Conservation (phyloP, 2,797 vertebrate genomes). For the Anguilla megastoma region DNA sequence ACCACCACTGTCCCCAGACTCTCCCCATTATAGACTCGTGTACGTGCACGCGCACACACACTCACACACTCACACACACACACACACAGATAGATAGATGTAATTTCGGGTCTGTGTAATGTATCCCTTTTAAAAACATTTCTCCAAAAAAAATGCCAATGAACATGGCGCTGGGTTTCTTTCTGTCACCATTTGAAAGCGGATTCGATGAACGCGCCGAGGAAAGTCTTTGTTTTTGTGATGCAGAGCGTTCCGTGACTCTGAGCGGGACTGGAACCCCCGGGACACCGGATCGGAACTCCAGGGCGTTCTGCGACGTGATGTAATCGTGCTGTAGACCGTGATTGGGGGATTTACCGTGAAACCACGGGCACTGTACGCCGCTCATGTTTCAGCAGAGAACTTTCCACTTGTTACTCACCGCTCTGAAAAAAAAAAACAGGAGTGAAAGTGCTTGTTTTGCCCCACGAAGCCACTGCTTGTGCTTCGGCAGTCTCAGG, state of each 20-base stretch:
- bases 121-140: background rate
- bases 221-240: background rate
- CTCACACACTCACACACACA: conserved; percentile 42
- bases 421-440: background rate
- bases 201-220: background rate
- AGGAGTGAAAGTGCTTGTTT: background rate
- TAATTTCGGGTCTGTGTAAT: background rate
- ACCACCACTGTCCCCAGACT: conserved; percentile 45
- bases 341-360: background rate
- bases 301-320: conserved; percentile 9
- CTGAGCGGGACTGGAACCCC: background rate
- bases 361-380: background rate
- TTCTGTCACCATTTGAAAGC: background rate
- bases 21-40: conserved; percentile 51
- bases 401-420: background rate
- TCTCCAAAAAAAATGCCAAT: conserved; percentile 46
- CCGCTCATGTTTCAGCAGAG: background rate
- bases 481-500: background rate
- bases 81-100: background rate
- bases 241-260: background rate
- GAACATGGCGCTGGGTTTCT: background rate
- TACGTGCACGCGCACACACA: conserved; percentile 50
- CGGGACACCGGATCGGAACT: conserved; percentile 23
- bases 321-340: background rate
- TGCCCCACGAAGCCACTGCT: background rate